Evolutionary conservation across 1,140 invertebrate genomes (phyloP), one percentile per base, ranked within the genome.

Genomic region (Eulimnadia texana): DNA sequence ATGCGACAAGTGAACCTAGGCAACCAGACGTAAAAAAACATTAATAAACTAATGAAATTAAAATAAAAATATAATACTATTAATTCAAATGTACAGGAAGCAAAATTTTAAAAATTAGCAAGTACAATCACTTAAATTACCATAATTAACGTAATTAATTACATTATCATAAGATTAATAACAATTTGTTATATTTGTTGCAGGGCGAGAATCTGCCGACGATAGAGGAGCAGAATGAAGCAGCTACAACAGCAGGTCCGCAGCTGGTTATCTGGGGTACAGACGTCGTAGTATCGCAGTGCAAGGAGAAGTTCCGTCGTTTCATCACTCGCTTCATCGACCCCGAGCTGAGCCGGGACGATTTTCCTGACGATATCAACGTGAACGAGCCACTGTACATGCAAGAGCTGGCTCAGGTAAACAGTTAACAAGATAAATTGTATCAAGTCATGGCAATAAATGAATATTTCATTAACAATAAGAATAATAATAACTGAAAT

Each of bases 201-300:
- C n/a, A 52, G 52, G 22, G 27, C 33, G 50, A 57, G 52, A 57
- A 52, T 27, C 50, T 64, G 33, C 28, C 58, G 19, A 20, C 61
- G 23, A 63, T 62, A n/a, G 52, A 59, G 1, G 63, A 67, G 22
- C 29, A 27, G 29, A 51, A n/a, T 0, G 49, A 22, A 16, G 20
- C 64, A 25, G 47, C 58, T n/a, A n/a, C n/a, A 57, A 23, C 56
- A 33, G 52, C 80, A 50, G 88, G 82, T 13, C 88, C 90, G 0
- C 88, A 94, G 67, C 75, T 97, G n/a, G 89, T 96, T 0, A 93
- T 98, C 64, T 98, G 93, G 93, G 94, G 94, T n/a, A 98, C 94
- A 1, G 89, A 96, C 76, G 90, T 98, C 0, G 85, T 88, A 0
- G 86, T 97, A 0, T 83, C 80, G 65, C 84, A 86, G 60, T 96